Percentiles rank a stretch among this genome's conserved stretches.
Conservation (phyloP, 2,797 vertebrate species). For the Mustela erminea region DNA sequence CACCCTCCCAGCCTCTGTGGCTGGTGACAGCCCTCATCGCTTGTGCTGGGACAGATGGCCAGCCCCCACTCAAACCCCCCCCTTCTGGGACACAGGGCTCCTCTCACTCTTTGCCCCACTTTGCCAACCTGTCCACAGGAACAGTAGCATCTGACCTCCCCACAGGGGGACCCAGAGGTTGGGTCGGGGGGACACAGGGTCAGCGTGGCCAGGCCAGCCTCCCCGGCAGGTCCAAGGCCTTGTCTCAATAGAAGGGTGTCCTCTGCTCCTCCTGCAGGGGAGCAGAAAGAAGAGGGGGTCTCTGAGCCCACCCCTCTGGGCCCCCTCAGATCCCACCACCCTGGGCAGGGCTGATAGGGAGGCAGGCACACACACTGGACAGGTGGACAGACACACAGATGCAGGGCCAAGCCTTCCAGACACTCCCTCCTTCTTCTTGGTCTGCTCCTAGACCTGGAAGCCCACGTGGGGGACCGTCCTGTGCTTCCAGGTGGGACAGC, state of each 20-base stretch:
- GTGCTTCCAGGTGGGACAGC: background rate
- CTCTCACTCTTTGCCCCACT: background rate
- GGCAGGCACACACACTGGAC: background rate
- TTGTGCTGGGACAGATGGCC: rapidly evolving
- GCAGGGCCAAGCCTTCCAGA: background rate
- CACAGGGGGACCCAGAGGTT: background rate
- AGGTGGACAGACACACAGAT: rapidly evolving
- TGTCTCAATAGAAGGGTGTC: rapidly evolving
- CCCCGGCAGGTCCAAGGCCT: background rate
- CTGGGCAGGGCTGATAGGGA: background rate
- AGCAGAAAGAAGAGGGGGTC: background rate
- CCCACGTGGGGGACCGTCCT: no score
- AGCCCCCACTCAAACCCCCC: no score
- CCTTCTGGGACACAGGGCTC: background rate
- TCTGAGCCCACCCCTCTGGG: background rate
- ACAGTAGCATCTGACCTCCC: background rate
- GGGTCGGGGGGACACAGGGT: background rate
- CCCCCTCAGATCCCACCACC: background rate
- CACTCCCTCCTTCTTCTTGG: background rate
- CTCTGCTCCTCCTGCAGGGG: rapidly evolving
- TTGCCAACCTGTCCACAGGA: background rate
- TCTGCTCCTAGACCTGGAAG: background rate
- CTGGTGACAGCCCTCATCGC: background rate
- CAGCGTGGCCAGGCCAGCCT: background rate
- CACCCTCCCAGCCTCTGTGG: background rate